Evolutionary conservation across 2,113 vertebrate genomes (phyloP), one percentile per base, ranked within the genome.

Genomic region (Sula dactylatra): DNA sequence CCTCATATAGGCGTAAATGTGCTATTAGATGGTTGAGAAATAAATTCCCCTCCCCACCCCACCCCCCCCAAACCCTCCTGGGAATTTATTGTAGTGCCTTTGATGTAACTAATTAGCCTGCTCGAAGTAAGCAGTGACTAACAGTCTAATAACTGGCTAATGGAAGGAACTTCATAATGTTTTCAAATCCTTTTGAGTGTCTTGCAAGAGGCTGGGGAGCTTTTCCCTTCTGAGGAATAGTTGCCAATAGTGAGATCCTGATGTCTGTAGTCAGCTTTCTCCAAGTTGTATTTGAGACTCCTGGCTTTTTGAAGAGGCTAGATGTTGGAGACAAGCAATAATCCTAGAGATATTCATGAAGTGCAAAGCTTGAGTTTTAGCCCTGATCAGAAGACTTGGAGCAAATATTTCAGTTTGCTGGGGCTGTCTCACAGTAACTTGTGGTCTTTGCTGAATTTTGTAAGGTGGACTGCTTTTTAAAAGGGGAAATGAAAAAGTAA

Each of bases 71-170:
- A 93, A 62, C 69, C 73, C 97, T 97, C 91, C 80, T 89, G 96
- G 97, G 98, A 98, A 93, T 98, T 97, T 97, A 95, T 97, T 97
- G 96, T 97, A 97, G 66, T 1, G 94, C 89, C 96, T 98, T 98
- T 98, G 98, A 98, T 98, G 97, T 97, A 95, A 97, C 97, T 98
- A 98, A 98, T 98, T 98, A 98, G 98, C 85, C 94, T 34, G 89
- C 96, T 98, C 90, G 73, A 78, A 97, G 94, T 98, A 98, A 98
- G 97, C 94, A 96, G 94, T 79, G 88, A 96, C 97, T 97, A 96
- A 96, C 91, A 96, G 95, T 94, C 95, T 97, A 94, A 95, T 92
- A 97, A 96, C 74, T 88, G 96, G 79, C 96, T 98, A 98, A 97
- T 96, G 94, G 95, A 97, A 97, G 90, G 88, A 96, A 94, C 92